Percentiles rank a stretch among this genome's conserved stretches.
Conservation (phyloP, 2,797 vertebrate species). For the Trachops cirrhosus region DNA sequence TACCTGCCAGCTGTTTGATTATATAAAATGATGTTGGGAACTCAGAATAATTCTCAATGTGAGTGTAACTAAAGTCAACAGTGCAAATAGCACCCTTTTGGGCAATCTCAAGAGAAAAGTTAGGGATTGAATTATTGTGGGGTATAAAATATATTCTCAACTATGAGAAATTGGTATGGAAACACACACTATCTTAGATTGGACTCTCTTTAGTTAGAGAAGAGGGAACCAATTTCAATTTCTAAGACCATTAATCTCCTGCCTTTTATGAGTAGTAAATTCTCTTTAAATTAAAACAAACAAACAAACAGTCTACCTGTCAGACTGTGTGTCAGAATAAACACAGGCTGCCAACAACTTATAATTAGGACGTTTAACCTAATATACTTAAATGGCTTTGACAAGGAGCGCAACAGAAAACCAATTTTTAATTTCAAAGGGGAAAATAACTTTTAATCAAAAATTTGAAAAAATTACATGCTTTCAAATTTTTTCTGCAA, state of each 20-base stretch:
- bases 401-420: conserved; percentile 18
- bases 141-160: conserved; percentile 36
- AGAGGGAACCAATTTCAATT: conserved; percentile 63
- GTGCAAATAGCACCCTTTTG: conserved; percentile 47
- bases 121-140: conserved; percentile 8
- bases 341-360: conserved; percentile 49
- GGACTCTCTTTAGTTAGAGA: conserved; percentile 53
- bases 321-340: conserved; percentile 49
- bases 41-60: conserved; percentile 43
- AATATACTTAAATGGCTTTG: conserved; percentile 57
- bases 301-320: conserved; percentile 61
- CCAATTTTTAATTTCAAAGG: conserved; percentile 63
- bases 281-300: conserved; percentile 73
- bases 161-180: conserved; percentile 44
- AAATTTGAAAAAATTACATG: background rate
- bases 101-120: conserved; percentile 53
- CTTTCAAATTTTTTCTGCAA: conserved; percentile 13
- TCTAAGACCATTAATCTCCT: conserved; percentile 59
- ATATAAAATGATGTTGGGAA: conserved; percentile 36
- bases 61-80: conserved; percentile 36
- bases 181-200: conserved; percentile 9
- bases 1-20: background rate
- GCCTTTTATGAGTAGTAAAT: conserved; percentile 64
- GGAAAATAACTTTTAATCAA: conserved; percentile 53
- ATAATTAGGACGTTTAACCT: conserved; percentile 62